Conservation (phyloP, 2,113 vertebrate species). For the Chaetodon trifascialis region DNA sequence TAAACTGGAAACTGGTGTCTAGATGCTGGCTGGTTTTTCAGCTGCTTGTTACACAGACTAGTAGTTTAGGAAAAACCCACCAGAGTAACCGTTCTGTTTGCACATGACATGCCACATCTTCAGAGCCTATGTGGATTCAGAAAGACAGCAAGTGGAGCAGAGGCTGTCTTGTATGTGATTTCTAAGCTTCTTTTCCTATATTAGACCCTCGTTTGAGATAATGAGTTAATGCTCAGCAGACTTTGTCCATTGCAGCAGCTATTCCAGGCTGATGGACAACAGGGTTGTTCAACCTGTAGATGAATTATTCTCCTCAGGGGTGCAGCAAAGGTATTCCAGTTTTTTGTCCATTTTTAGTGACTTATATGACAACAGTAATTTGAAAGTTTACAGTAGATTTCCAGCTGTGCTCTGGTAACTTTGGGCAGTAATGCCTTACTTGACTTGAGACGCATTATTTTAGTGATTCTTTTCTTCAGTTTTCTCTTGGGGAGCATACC, state of each 20-base stretch:
- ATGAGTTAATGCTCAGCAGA: slow-evolving; percentile 47
- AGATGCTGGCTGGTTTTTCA: no score
- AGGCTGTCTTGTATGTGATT: neutral
- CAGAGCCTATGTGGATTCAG: neutral
- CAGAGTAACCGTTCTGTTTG: slow-evolving; percentile 31
- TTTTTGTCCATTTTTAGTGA: neutral
- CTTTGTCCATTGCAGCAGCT: slow-evolving; percentile 15
- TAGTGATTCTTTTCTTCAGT: no score
- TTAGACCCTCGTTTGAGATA: slow-evolving; percentile 19
- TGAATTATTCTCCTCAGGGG: neutral
- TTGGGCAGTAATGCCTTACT: neutral
- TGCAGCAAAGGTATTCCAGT: neutral
- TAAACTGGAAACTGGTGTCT: no score
- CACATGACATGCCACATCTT: slow-evolving; percentile 24
- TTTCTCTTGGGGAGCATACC: no score
- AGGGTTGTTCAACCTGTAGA: slow-evolving; percentile 8
- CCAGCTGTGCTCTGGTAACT: neutral
- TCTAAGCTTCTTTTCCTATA: slow-evolving; percentile 4
- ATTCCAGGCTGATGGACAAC: slow-evolving; percentile 17
- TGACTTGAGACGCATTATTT: neutral
- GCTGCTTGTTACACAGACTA: neutral
- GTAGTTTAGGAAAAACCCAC: slow-evolving; percentile 2
- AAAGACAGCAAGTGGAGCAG: neutral
- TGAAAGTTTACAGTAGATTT: neutral
- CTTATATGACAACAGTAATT: neutral